Evolutionary conservation across 2,888 invertebrate genomes (phyloP), one percentile per base, ranked within the genome.

Genomic region (Meteorus cinctellus): DNA sequence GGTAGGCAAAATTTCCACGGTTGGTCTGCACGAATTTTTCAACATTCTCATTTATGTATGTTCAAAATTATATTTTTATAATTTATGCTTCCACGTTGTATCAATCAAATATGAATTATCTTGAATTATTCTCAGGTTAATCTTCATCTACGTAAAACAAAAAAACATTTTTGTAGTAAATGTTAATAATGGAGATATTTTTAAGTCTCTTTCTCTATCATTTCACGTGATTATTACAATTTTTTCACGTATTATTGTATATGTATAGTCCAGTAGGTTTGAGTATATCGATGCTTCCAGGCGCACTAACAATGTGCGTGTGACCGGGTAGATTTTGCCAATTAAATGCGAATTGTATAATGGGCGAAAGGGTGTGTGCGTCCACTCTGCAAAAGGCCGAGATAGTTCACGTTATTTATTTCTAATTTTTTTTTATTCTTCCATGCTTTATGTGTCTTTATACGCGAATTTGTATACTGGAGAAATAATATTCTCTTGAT

Each of bases 241-340:
- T 81, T 81, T 81, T 82, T 81, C 82, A 82, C 83, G 78, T 79
- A 82, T 60, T 41, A 12, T 41, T 41, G 8, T 6, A 8, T 41
- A 41, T 41, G n/a, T 72, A 63, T 24, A 19, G 19, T 19, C 24
- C 34, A 74, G 79, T 76, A 76, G 81, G 86, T 78, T 74, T 78
- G 81, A 82, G 79, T 77, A 74, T 85, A 86, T 88, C 86, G 87
- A 87, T 87, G 86, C 87, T 87, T 82, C 80, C 80, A 83, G 84
- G 79, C 79, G 82, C 82, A 81, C 83, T 89, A 89, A 89, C 87
- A 87, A 88, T 80, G 89, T 86, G 87, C 88, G 89, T 89, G 89
- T 86, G 85, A 82, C 82, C 82, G 71, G 77, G 82, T 82, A 87
- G 88, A 89, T 89, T 89, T 89, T 86, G 89, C 89, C 88, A 89